Percentiles rank a stretch among this genome's conserved stretches.
These are phyloP conservation scores for Morus bassanus DNA, from an alignment of 2,797 vertebrate genomes.

Conservation along the genomic window DNA sequence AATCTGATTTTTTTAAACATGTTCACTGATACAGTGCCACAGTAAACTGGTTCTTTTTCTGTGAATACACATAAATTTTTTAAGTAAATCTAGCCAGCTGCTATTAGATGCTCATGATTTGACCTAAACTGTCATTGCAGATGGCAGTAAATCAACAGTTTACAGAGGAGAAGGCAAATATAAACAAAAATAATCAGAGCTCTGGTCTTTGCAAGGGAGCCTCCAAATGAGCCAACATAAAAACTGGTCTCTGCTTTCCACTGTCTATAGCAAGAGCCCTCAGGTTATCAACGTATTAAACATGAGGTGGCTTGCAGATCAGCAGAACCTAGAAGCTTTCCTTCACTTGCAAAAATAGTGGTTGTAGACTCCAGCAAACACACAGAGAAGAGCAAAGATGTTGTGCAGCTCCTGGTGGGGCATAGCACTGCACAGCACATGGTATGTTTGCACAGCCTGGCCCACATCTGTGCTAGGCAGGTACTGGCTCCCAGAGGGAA, in stretches of 20 bases:
- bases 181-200: conserved; percentile 33
- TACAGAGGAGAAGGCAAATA: conserved; percentile 17
- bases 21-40: background rate
- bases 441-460: background rate
- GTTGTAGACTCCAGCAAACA: background rate
- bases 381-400: background rate
- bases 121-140: conserved; percentile 33
- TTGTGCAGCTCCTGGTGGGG: background rate
- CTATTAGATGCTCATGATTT: conserved; percentile 28
- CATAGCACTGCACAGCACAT: background rate
- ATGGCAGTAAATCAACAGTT: conserved; percentile 26
- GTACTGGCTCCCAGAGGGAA: background rate
- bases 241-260: background rate
- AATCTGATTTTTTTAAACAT: background rate
- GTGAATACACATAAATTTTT: background rate
- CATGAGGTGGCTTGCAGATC: background rate
- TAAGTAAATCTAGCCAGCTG: conserved; percentile 21
- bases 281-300: background rate
- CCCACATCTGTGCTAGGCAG: too few species aligned
- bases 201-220: conserved; percentile 13
- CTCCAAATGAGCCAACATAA: background rate
- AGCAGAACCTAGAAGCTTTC: background rate
- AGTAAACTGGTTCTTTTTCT: background rate
- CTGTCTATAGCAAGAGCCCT: background rate
- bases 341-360: background rate